These are phyloP conservation scores for Bungarus multicinctus DNA, from an alignment of 2,113 vertebrate genomes.

Conservation along the genomic window DNA sequence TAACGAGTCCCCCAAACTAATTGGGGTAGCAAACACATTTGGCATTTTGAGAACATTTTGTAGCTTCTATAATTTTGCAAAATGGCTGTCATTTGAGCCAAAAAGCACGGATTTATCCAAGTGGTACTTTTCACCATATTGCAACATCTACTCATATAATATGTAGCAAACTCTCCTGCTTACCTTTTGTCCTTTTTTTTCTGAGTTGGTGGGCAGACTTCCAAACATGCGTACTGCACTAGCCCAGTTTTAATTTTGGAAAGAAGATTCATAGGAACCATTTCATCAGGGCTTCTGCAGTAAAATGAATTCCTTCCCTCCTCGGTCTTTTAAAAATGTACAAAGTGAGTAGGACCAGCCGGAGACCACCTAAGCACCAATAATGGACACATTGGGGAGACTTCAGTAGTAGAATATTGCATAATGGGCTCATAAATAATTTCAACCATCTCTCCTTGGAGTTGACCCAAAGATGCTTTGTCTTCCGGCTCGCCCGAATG, in stretches of 20 bases:
- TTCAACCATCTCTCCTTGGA: conserved; percentile 30
- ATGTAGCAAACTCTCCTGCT: not conserved
- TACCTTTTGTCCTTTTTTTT: not conserved
- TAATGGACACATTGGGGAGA: not conserved
- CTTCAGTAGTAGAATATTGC: conserved; percentile 17
- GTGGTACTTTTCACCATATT: not conserved
- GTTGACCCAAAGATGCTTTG: not conserved
- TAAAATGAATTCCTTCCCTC: not conserved
- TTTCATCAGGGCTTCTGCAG: not conserved
- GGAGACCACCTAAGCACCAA: not conserved
- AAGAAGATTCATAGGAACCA: not conserved
- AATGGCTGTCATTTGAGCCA: not conserved
- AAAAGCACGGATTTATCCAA: not conserved
- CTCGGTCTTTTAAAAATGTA: not conserved
- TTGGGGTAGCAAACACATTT: not conserved
- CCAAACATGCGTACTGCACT: not conserved
- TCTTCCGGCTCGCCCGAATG: not conserved
- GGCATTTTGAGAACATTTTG: not conserved
- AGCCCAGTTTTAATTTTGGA: not conserved
- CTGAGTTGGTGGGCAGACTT: not conserved
- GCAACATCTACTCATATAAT: not conserved
- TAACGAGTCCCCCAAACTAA: not conserved
- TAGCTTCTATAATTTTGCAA: not conserved
- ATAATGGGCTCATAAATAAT: conserved; percentile 56
- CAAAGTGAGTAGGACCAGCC: not conserved